phyloP scores from a whole-genome alignment of 2,113 vertebrate species.

The Tylochromis polylepis region DNA sequence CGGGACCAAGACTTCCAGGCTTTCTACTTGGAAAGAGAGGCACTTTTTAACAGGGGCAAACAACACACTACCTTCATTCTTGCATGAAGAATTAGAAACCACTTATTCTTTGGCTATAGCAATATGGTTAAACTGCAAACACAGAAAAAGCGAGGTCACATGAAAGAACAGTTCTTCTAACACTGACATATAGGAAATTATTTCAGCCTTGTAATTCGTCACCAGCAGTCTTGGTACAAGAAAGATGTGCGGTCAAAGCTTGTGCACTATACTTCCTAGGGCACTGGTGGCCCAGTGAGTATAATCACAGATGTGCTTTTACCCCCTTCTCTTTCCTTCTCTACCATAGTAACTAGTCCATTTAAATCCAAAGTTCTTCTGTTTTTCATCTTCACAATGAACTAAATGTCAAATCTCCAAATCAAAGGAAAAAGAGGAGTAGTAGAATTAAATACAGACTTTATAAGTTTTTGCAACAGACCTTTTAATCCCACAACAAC shows the following conservation, averaged over 20 bases:
- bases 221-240: conserved; percentile 25
- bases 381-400: conserved; percentile 1
- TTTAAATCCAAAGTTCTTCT: conserved; percentile 9
- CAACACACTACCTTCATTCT: background rate
- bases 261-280: conserved; percentile 43
- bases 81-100: background rate
- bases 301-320: conserved; percentile 60
- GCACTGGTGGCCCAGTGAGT: conserved; percentile 60
- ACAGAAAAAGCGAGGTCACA: background rate
- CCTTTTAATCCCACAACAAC: background rate
- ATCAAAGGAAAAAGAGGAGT: background rate
- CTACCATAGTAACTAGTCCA: background rate
- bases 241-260: conserved; percentile 47
- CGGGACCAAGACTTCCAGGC: background rate
- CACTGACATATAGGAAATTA: conserved; percentile 4
- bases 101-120: background rate
- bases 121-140: background rate
- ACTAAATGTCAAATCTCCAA: conserved; percentile 2
- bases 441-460: background rate
- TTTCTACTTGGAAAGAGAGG: background rate
- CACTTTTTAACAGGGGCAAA: background rate
- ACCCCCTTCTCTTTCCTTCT: background rate
- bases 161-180: background rate
- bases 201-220: conserved; percentile 20
- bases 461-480: background rate